Percentiles rank a stretch among this genome's conserved stretches.
Evolutionary conservation across 37 sponge, comb jelly and placozoan genomes (phyloP).

Genomic region (Mnemiopsis leidyi): DNA sequence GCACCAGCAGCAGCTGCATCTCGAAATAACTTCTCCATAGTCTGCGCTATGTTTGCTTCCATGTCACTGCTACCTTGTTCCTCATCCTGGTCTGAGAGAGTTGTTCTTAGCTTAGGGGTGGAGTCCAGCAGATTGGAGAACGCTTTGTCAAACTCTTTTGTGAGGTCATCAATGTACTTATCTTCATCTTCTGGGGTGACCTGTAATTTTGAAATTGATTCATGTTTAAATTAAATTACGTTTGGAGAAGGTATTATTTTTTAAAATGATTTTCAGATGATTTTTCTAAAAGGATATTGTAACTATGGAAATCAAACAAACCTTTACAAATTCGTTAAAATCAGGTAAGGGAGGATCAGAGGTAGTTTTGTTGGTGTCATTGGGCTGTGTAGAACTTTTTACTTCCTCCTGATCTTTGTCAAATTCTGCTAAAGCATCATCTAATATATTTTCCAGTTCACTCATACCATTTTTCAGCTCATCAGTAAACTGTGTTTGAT

Average conservation of each 20-base stretch:
- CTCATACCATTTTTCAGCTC: neutral
- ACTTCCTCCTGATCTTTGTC: neutral
- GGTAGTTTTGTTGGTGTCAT: neutral
- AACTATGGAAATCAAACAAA: neutral
- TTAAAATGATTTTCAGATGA: too few relatives aligned
- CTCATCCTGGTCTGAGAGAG: too few relatives aligned
- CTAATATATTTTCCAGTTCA: neutral
- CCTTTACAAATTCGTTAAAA: neutral
- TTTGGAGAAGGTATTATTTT: too few relatives aligned
- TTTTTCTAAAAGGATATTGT: neutral
- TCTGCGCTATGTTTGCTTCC: neutral
- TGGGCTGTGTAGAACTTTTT: neutral
- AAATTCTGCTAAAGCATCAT: conserved; percentile 42
- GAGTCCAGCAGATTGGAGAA: neutral
- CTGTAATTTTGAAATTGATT: conserved; percentile 1
- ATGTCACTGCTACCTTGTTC: neutral
- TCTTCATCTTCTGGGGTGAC: conserved; percentile 1
- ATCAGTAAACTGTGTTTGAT: neutral
- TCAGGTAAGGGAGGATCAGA: neutral
- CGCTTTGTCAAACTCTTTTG: conserved; percentile 13
- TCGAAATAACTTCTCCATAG: neutral
- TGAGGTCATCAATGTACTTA: neutral
- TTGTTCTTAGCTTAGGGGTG: neutral
- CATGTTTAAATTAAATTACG: too few relatives aligned
- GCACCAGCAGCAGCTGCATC: neutral